These are phyloP conservation scores for Trissolcus basalis DNA, from an alignment of 1,140 invertebrate genomes.

Conservation along the genomic window DNA sequence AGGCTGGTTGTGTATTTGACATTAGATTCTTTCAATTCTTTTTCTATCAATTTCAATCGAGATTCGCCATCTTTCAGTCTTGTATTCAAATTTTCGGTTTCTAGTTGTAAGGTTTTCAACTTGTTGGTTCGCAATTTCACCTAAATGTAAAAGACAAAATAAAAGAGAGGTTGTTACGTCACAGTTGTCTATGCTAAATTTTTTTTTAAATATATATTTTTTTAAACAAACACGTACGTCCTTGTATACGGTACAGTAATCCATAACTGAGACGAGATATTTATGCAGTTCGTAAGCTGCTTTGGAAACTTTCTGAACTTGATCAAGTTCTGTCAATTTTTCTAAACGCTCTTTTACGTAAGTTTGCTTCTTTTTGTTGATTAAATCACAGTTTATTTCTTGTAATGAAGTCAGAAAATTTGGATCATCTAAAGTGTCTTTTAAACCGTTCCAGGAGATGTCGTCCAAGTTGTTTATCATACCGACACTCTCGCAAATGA, in stretches of 20 bases:
- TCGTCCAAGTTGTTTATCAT: constrained; percentile 89
- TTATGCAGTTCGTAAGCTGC: constrained; percentile 89
- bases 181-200: too few species aligned
- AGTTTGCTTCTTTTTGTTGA: constrained; percentile 84
- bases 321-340: constrained; percentile 81
- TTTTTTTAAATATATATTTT: too few species aligned
- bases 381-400: constrained; percentile 89
- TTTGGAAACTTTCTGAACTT: constrained; percentile 85
- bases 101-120: constrained; percentile 19
- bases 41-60: constrained; percentile 26
- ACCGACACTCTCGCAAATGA: constrained; percentile 90
- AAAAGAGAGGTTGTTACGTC: too few species aligned
- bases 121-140: constrained; percentile 27
- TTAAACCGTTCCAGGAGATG: constrained; percentile 91
- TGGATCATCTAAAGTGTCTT: constrained; percentile 92
- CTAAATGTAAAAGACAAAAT: constrained; percentile 1
- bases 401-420: constrained; percentile 87
- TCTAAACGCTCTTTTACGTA: constrained; percentile 84
- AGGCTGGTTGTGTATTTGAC: constrained; percentile 85
- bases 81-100: constrained; percentile 27
- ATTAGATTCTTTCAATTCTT: constrained; percentile 14
- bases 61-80: constrained; percentile 2
- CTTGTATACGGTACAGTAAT: constrained; percentile 88
- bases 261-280: constrained; percentile 89
- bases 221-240: constrained; percentile 81